Percentiles rank a stretch among this genome's conserved stretches.
phyloP scores from a whole-genome alignment of 2,888 invertebrate species.

The Machimus rusticus region DNA sequence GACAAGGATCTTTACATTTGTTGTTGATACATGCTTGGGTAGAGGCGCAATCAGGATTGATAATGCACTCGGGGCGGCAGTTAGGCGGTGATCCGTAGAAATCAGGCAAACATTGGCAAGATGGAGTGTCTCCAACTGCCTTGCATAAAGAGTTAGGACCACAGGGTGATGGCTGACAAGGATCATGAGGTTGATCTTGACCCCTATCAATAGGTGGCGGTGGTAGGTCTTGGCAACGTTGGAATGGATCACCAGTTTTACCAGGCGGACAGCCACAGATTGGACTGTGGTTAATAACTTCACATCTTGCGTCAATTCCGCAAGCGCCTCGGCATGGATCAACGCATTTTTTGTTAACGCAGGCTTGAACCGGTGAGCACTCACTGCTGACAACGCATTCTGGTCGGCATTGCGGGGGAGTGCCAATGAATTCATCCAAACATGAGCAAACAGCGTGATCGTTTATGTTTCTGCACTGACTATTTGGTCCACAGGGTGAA shows the following conservation, averaged over 20 bases:
- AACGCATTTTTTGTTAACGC: slow-evolving; percentile 73
- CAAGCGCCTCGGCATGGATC: slow-evolving; percentile 78
- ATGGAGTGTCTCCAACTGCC: slow-evolving; percentile 70
- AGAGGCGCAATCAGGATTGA: slow-evolving; percentile 81
- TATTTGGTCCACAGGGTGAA: slow-evolving; percentile 70
- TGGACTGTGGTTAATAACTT: slow-evolving; percentile 75
- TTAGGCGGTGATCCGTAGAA: slow-evolving; percentile 83
- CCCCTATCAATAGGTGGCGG: slow-evolving; percentile 57
- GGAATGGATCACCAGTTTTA: slow-evolving; percentile 79
- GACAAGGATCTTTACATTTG: slow-evolving; percentile 83
- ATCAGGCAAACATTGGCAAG: slow-evolving; percentile 78
- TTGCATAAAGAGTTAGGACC: slow-evolving; percentile 81
- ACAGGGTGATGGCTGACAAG: slow-evolving; percentile 81
- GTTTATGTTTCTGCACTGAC: slow-evolving; percentile 68
- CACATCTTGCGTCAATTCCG: slow-evolving; percentile 74
- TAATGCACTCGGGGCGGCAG: slow-evolving; percentile 83
- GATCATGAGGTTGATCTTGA: slow-evolving; percentile 63
- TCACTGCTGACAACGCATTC: slow-evolving; percentile 75
- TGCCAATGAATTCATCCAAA: slow-evolving; percentile 71
- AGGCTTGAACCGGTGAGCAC: slow-evolving; percentile 70
- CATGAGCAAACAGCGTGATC: slow-evolving; percentile 75
- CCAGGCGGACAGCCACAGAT: slow-evolving; percentile 73
- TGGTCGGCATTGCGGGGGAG: slow-evolving; percentile 73
- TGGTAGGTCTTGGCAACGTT: slow-evolving; percentile 71
- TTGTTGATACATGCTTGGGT: slow-evolving; percentile 81